Conservation (phyloP, 92 coral and sea anemone species). For the Actinernus sp. region DNA sequence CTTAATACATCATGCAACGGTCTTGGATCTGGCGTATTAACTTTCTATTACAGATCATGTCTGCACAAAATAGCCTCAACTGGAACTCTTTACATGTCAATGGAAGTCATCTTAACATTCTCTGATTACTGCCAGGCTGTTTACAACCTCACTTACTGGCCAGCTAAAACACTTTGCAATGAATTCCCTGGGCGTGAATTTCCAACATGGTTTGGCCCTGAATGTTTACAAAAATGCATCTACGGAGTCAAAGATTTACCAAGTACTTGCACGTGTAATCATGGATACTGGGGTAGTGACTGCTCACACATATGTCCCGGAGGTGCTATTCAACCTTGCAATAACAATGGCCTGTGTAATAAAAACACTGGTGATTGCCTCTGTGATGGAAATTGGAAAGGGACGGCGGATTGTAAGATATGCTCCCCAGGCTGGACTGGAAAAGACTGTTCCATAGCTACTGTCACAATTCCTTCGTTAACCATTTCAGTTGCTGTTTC, state of each 20-base stretch:
- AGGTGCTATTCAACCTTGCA: constrained; percentile 83
- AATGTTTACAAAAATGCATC: constrained; percentile 72
- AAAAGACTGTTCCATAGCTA: constrained; percentile 87
- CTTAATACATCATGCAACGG: constrained; percentile 60
- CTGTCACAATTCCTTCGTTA: constrained; percentile 28
- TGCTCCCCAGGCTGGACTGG: constrained; percentile 89
- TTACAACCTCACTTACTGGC: constrained; percentile 77
- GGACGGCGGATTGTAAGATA: constrained; percentile 74
- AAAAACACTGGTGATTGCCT: constrained; percentile 68
- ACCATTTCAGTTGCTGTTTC: constrained; percentile 66
- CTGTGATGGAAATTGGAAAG: constrained; percentile 84
- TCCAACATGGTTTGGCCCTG: constrained; percentile 90
- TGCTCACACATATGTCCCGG: constrained; percentile 90
- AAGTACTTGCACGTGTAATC: constrained; percentile 73
- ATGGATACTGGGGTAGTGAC: constrained; percentile 92
- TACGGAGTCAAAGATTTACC: constrained; percentile 54
- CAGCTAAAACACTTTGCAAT: constrained; percentile 87
- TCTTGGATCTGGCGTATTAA: constrained; percentile 79
- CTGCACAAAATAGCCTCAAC: constrained; percentile 71
- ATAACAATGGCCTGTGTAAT: constrained; percentile 86
- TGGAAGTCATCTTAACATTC: constrained; percentile 82
- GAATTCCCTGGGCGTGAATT: constrained; percentile 78
- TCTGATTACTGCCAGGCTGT: constrained; percentile 89
- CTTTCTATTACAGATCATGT: constrained; percentile 87
- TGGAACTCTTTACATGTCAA: constrained; percentile 66